Evolutionary conservation across 2,888 invertebrate genomes (phyloP), one percentile per base, ranked within the genome.

Genomic region (Andrena chrysosceles): DNA sequence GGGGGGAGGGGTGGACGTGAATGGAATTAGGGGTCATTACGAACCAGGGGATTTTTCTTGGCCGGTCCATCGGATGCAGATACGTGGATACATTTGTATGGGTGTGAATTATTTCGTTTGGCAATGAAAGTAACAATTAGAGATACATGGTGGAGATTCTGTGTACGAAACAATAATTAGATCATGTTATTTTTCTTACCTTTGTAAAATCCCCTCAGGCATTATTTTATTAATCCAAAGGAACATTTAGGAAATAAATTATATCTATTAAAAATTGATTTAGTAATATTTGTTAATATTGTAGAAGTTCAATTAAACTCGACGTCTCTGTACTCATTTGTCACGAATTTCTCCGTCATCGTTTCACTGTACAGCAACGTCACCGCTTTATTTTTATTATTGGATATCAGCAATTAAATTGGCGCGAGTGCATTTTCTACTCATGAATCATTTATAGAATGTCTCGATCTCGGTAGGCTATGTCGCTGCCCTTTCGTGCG

Each of bases 401-500:
- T 66, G 72, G n/a, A 23, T 67, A 63, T 56, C 72, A 29, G 86
- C 85, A 81, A 84, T 69, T 73, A 76, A 80, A 78, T 74, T 70
- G 77, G 68, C 81, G 85, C 81, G 75, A 85, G 75, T 77, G 77
- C 82, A 67, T 85, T 83, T 68, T 79, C 76, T 66, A 85, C 87
- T 91, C 84, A 86, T 87, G 87, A 89, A 89, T 89, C 85, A 90
- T 89, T 87, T 87, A 88, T 89, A 83, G 83, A 81, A 88, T 79
- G 79, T 62, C 76, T 83, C 80, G 79, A 88, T 85, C 82, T 71
- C 71, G 81, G 88, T 87, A 81, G 79, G 48, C 66, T 67, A 42
- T 72, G 85, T 76, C 67, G 63, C 48, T 63, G 77, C 56, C 56
- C 71, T 85, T 75, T 87, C 68, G 64, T 60, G 64, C 67, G 62